Conservation (phyloP, 2,888 invertebrate species). For the Ectemnius lituratus region DNA sequence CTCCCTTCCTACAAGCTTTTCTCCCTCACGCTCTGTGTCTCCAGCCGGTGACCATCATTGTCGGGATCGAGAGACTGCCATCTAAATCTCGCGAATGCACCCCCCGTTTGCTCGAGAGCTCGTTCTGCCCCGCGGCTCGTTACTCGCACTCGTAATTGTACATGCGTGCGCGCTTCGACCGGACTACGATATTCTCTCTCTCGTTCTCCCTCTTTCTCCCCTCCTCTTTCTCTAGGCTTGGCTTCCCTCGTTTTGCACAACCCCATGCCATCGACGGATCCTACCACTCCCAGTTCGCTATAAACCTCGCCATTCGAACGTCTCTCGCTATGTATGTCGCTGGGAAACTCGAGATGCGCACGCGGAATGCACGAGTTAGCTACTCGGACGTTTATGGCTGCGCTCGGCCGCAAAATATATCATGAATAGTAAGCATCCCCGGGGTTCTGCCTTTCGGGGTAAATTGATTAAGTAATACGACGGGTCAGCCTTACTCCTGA, state of each 20-base stretch:
- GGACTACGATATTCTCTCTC: background rate
- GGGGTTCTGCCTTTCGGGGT: no score
- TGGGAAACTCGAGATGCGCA: background rate
- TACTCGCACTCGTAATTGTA: constrained; percentile 48
- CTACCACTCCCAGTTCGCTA: constrained; percentile 2
- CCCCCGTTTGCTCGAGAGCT: no score
- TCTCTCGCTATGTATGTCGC: background rate
- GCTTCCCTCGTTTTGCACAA: background rate
- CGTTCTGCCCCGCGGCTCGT: constrained; percentile 33
- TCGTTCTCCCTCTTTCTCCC: background rate
- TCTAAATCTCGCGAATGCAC: constrained; percentile 45
- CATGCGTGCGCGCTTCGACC: constrained; percentile 14
- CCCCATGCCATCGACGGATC: background rate
- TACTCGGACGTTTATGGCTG: background rate
- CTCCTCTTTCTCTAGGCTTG: no score
- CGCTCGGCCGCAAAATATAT: no score
- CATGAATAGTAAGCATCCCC: no score
- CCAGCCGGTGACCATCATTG: constrained; percentile 45
- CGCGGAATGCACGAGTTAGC: constrained; percentile 1
- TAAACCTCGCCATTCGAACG: background rate
- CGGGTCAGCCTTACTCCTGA: background rate
- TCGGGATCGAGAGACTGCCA: constrained; percentile 44
- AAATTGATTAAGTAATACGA: background rate
- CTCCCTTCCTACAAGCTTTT: background rate
- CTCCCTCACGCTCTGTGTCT: constrained; percentile 13